Base-by-base conservation (phyloP, 2,113 vertebrate species). In the Regulus satrapa region DNA sequence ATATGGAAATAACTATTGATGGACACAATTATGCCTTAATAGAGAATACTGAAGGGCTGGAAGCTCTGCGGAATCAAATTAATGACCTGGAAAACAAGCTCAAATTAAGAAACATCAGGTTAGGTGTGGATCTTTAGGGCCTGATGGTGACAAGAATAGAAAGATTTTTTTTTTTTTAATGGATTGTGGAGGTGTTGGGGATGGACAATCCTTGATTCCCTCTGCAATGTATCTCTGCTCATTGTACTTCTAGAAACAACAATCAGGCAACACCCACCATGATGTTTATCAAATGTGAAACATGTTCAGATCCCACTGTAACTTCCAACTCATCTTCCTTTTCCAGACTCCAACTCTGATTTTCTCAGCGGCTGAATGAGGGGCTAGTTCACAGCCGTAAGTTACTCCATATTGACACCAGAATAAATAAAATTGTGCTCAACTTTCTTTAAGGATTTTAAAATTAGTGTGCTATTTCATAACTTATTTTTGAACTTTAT, bases 31-130 rank as follows among this genome's bases (percentile, higher is more conserved):
- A 82, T 87, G 91, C 94, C 93, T 97, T 89, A 97, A 88, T 85
- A 69, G 67, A 92, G 83, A 93, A 92, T 82, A 96, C 56, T 80
- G 75, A 93, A 94, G 73, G 68, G 63, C 89, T 73, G 84, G 81
- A 96, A 95, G 68, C 95, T 91, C 83, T 4, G 5, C 95, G 89
- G 96, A 95, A 95, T 94, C 88, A 97, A 96, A 96, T 91, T 97
- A 97, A 97, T 66, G 92, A 95, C 93, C 83, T 97, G 96, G 95
- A 97, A 97, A 97, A 97, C 95, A 97, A 97, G 91, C 96, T 96
- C 83, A 96, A 94, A 96, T 97, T 96, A 97, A 92, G 91, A 96
- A 95, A 96, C 95, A 97, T 95, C 87, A 95, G 85, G 85, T 69
- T 96, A 76, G 76, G 82, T 73, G 89, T 93, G 92, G 91, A 88